A percentile compares a stretch with the other conserved stretches of the same genome.
phyloP scores from a whole-genome alignment of 2,888 invertebrate genomes.

The Stenichneumon culpator region DNA sequence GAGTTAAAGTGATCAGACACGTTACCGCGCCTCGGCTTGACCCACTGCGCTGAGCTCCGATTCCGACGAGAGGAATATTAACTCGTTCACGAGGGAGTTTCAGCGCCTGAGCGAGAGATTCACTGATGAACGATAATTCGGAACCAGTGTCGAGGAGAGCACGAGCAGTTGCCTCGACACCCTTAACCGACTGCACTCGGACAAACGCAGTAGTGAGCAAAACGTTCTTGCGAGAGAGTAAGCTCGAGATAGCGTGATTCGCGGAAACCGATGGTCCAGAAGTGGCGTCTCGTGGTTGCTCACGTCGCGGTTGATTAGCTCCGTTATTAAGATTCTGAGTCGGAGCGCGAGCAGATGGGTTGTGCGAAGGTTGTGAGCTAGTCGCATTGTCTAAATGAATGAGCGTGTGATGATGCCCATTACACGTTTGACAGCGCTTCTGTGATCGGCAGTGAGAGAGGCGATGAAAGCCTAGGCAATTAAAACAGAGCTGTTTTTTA shows the following conservation, averaged over 20 bases:
- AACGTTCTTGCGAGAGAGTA: slow-evolving; percentile 17
- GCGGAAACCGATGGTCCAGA: slow-evolving; percentile 21
- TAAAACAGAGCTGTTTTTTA: not conserved
- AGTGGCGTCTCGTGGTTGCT: slow-evolving; percentile 11
- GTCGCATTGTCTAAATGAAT: not conserved
- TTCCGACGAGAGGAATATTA: slow-evolving; percentile 15
- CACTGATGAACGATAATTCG: slow-evolving; percentile 40
- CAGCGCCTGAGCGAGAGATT: slow-evolving; percentile 29
- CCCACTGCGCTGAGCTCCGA: slow-evolving; percentile 21
- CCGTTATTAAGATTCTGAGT: slow-evolving; percentile 18
- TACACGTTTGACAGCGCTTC: slow-evolving; percentile 5
- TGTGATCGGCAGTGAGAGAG: not conserved
- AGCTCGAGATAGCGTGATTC: slow-evolving; percentile 23
- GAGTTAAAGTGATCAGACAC: slow-evolving; percentile 15
- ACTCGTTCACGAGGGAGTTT: slow-evolving; percentile 16
- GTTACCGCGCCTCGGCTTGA: slow-evolving; percentile 13
- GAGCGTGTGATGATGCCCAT: slow-evolving; percentile 8
- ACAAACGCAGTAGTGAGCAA: slow-evolving; percentile 26
- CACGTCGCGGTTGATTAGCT: slow-evolving; percentile 23
- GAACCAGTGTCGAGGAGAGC: slow-evolving; percentile 38
- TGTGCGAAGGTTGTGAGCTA: slow-evolving; percentile 13
- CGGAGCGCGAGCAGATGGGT: slow-evolving; percentile 2
- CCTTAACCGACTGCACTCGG: slow-evolving; percentile 13
- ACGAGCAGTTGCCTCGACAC: slow-evolving; percentile 22
- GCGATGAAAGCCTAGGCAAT: not conserved